phyloP scores from a whole-genome alignment of 2,797 vertebrate genomes.

The Corythornis leucogaster region DNA sequence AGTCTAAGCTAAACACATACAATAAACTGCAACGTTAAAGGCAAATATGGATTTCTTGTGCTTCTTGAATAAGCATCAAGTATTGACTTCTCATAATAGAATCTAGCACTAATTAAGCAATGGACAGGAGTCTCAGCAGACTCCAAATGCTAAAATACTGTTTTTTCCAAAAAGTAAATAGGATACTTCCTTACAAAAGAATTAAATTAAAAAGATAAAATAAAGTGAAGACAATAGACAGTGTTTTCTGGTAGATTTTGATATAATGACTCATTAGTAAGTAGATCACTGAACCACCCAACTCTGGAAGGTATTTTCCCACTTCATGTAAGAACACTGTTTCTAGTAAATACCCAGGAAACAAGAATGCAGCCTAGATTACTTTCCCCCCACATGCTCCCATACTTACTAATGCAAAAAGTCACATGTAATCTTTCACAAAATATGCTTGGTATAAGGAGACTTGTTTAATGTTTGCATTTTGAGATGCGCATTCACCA shows the following conservation, averaged over 20 bases:
- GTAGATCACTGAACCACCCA: not conserved
- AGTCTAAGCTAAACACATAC: conserved; percentile 3
- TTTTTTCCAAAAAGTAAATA: not conserved
- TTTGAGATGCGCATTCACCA: not conserved
- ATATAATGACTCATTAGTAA: not conserved
- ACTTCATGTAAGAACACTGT: not conserved
- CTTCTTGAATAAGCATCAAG: not conserved
- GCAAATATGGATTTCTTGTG: conserved; percentile 6
- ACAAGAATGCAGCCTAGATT: not conserved
- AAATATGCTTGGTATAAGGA: not conserved
- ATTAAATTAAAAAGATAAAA: not conserved
- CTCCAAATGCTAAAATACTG: not conserved
- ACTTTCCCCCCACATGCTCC: not conserved
- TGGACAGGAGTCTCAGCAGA: not conserved
- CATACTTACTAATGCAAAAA: not conserved
- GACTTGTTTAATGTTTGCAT: not conserved
- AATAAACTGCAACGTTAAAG: not conserved
- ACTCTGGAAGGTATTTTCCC: not conserved
- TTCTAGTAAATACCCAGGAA: not conserved
- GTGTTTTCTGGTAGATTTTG: not conserved
- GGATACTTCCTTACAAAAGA: not conserved
- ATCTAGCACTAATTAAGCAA: not conserved
- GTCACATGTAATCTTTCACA: not conserved
- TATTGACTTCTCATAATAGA: conserved; percentile 5
- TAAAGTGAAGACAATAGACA: not conserved